phyloP scores from a whole-genome alignment of 2,797 vertebrate species.

The Pangasius djambal region DNA sequence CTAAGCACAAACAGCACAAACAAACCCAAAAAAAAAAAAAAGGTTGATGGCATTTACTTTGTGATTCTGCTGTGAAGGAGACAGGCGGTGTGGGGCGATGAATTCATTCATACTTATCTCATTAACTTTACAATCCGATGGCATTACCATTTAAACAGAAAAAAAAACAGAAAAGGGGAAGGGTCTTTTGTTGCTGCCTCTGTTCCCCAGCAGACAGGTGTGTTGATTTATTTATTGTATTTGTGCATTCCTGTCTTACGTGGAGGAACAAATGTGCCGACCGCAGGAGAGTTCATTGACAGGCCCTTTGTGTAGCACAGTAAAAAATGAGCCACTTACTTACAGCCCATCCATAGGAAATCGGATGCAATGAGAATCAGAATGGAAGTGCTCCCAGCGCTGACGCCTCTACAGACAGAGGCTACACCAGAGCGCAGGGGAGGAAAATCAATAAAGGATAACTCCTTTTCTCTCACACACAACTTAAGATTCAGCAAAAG shows the following conservation, averaged over 20 bases:
- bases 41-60: constrained; percentile 34
- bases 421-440: constrained; percentile 62
- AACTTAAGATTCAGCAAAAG: constrained; percentile 78
- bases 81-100: constrained; percentile 23
- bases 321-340: constrained; percentile 82
- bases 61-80: constrained; percentile 22
- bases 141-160: constrained; percentile 49
- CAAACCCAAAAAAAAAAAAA: constrained; percentile 37
- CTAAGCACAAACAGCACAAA: constrained; percentile 25
- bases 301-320: constrained; percentile 80
- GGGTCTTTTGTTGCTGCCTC: constrained; percentile 48
- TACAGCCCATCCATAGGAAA: constrained; percentile 87
- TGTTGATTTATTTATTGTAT: constrained; percentile 86
- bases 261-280: constrained; percentile 80
- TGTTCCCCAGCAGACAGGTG: constrained; percentile 59
- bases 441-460: constrained; percentile 79
- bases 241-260: constrained; percentile 75
- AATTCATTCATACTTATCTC: constrained; percentile 63
- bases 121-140: constrained; percentile 56
- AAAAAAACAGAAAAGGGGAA: constrained; percentile 35
- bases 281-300: constrained; percentile 82
- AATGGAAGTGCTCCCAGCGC: constrained; percentile 82
- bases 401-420: constrained; percentile 66
- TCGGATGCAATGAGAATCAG: constrained; percentile 85
- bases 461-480: constrained; percentile 75